Conservation (phyloP, 1,140 invertebrate species). For the Drosophila watanabei region DNA sequence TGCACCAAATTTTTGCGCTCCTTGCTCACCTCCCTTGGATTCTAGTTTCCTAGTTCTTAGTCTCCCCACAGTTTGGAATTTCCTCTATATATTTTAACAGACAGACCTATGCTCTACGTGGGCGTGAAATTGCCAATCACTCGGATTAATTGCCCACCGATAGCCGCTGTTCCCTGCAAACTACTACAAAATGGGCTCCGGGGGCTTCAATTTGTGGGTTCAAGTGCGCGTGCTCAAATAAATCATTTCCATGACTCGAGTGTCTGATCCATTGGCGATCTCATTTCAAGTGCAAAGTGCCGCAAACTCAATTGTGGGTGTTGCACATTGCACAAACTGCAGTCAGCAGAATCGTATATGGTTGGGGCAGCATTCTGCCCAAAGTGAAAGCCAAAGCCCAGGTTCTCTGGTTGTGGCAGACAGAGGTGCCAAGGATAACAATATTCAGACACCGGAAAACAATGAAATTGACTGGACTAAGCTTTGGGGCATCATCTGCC, state of each 20-base stretch:
- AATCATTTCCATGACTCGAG: slow-evolving; percentile 76
- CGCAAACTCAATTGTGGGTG: slow-evolving; percentile 82
- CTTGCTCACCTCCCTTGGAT: too few species aligned
- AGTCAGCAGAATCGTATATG: slow-evolving; percentile 44
- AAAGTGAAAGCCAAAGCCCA: slow-evolving; percentile 50
- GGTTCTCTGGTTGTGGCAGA: background rate
- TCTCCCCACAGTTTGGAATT: slow-evolving; percentile 8
- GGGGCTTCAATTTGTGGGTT: slow-evolving; percentile 27
- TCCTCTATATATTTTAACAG: slow-evolving; percentile 7
- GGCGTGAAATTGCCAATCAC: slow-evolving; percentile 74
- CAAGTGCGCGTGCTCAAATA: slow-evolving; percentile 85
- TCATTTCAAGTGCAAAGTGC: slow-evolving; percentile 82
- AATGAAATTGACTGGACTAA: slow-evolving; percentile 77
- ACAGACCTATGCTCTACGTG: slow-evolving; percentile 35
- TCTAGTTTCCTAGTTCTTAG: too few species aligned
- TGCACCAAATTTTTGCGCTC: background rate
- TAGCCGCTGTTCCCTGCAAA: slow-evolving; percentile 41
- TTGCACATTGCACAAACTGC: slow-evolving; percentile 25
- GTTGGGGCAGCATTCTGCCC: slow-evolving; percentile 4
- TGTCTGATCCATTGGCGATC: slow-evolving; percentile 67
- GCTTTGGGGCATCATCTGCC: slow-evolving; percentile 73
- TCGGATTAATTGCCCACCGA: slow-evolving; percentile 77
- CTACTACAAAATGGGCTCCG: slow-evolving; percentile 32
- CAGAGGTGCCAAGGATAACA: slow-evolving; percentile 56
- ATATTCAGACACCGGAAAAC: slow-evolving; percentile 85